Evolutionary conservation across 1,140 invertebrate genomes (phyloP), one percentile per base, ranked within the genome.

Genomic region (Atta texana): DNA sequence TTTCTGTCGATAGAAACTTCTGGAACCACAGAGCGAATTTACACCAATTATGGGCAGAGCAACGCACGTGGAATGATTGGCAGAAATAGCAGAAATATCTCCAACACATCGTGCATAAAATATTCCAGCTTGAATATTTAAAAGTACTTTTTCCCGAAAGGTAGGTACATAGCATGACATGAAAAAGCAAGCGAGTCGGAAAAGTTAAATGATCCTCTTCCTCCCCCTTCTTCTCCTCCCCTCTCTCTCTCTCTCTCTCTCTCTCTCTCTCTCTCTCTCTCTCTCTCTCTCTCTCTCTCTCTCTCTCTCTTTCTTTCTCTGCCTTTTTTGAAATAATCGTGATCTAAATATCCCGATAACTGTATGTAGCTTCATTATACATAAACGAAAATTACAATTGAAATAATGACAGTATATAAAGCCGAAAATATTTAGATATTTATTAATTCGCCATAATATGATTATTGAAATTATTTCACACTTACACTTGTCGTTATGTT

Each of bases 121-220:
- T 21, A 68, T 39, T 14, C 5, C 7, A 69, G 16, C 1, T 3
- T 53, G 3, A 77, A 77, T 49, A 39, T 59, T 68, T 68, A 0
- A 68, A 55, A n/a, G 18, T 24, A 66, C 3, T 66, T 68, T 55
- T 80, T 80, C 14, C 28, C n/a, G 49, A 64, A 75, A 78, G 4
- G 2, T 21, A 78, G 8, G 39, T 39, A 8, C 24, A 18, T 31
- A 18, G 14, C n/a, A 10, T 16, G 44, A 18, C 18, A 66, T 14
- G 10, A 14, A 63, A n/a, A 68, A 78, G 24, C 39, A 28, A 55
- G 3, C 2, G 8, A 14, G n/a, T 49, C 6, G 14, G 7, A 68
- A 53, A 55, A 2, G 1, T 69, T n/a, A 16, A 69, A 66, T n/a
- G 57, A 34, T 12, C 16, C n/a, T 24, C 21, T 24, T 0, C 0